These are phyloP conservation scores for Neodon shergylaensis DNA, from an alignment of 2,113 vertebrate species.

Conservation along the genomic window DNA sequence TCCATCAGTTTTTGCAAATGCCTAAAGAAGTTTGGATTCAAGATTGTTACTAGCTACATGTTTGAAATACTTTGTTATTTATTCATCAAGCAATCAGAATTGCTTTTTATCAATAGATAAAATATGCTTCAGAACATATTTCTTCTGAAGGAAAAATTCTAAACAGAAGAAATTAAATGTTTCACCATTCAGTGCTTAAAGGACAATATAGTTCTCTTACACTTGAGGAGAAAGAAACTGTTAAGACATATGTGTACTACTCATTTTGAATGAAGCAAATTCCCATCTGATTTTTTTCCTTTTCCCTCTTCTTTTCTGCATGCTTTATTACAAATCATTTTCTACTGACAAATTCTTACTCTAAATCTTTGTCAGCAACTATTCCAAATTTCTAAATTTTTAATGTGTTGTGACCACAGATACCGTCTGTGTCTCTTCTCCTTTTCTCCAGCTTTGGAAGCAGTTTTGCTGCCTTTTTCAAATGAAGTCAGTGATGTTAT, in stretches of 20 bases:
- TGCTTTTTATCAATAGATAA: slow-evolving; percentile 57
- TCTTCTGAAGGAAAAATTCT: slow-evolving; percentile 48
- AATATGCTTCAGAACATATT: slow-evolving; percentile 63
- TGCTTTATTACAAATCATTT: slow-evolving; percentile 19
- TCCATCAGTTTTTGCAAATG: slow-evolving; percentile 16
- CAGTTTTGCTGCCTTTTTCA: slow-evolving; percentile 32
- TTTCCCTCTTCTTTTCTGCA: not conserved
- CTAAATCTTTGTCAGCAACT: not conserved
- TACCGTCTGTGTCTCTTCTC: not conserved
- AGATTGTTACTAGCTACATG: not conserved
- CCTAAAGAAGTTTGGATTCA: slow-evolving; percentile 44
- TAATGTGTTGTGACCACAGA: not conserved
- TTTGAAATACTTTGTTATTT: slow-evolving; percentile 30
- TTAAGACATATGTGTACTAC: not conserved
- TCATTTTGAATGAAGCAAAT: slow-evolving; percentile 47
- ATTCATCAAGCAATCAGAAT: slow-evolving; percentile 34
- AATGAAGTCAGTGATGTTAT: slow-evolving; percentile 60
- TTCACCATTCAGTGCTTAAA: not conserved
- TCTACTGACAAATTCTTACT: not conserved
- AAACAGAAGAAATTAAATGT: slow-evolving; percentile 67
- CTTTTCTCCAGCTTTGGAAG: slow-evolving; percentile 48
- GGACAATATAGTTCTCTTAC: not conserved
- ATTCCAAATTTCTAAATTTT: slow-evolving; percentile 49
- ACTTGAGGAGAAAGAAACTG: slow-evolving; percentile 35
- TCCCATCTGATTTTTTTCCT: not conserved